These are phyloP conservation scores for Uloborus diversus DNA, from an alignment of 1,140 invertebrate genomes.

Conservation along the genomic window DNA sequence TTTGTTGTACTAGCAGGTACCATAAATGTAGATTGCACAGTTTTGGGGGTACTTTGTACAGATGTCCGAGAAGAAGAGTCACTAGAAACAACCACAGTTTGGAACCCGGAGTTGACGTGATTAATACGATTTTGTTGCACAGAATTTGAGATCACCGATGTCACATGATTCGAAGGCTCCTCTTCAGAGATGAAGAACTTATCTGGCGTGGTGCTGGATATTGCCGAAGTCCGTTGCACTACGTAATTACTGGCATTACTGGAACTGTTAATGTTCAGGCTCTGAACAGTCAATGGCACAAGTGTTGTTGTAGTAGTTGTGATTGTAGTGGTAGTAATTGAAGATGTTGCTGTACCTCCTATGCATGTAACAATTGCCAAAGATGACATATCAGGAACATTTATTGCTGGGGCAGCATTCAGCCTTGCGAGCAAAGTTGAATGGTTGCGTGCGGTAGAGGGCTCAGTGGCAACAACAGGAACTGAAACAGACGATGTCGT, in stretches of 20 bases:
- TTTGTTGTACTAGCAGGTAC: neutral
- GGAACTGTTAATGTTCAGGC: conserved; percentile 30
- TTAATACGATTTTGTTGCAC: neutral
- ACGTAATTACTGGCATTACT: conserved; percentile 25
- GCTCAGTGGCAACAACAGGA: conserved; percentile 27
- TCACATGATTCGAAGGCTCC: neutral
- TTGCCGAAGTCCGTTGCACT: conserved; percentile 17
- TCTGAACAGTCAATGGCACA: conserved; percentile 56
- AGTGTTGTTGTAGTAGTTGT: conserved; percentile 27
- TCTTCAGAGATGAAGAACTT: conserved; percentile 15
- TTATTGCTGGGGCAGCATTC: conserved; percentile 48
- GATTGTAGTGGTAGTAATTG: conserved; percentile 1
- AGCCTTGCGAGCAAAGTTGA: conserved; percentile 46
- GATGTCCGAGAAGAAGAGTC: neutral
- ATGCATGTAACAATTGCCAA: conserved; percentile 7
- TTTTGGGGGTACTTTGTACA: neutral
- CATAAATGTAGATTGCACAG: conserved; percentile 10
- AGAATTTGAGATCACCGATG: conserved; percentile 12
- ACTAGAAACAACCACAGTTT: conserved; percentile 32
- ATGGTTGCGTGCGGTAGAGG: conserved; percentile 20
- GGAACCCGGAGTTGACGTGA: conserved; percentile 11
- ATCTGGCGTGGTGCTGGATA: neutral
- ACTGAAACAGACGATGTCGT: conserved; percentile 1
- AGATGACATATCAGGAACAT: conserved; percentile 50
- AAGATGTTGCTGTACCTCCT: neutral